Conservation (phyloP, 2,113 vertebrate species). For the Cyanoramphus novaezelandiae region DNA sequence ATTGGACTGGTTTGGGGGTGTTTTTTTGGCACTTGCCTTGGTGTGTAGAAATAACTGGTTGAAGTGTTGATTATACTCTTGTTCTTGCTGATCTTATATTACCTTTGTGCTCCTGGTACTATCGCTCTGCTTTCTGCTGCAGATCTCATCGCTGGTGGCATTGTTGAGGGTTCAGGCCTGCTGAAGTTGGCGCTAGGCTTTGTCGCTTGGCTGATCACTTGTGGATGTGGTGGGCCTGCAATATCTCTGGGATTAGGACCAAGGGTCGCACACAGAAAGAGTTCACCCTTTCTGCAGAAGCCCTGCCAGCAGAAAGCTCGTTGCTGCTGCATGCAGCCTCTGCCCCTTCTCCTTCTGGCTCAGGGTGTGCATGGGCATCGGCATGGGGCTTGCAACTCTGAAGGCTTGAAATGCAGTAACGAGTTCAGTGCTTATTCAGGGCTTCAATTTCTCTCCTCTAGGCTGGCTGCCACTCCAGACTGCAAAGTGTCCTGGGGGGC, state of each 20-base stretch:
- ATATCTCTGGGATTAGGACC: not conserved
- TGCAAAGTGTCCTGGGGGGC: not conserved
- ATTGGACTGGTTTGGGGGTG: not conserved
- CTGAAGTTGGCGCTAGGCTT: not conserved
- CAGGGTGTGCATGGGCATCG: accelerated
- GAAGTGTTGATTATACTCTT: not conserved
- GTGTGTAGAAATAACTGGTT: not conserved
- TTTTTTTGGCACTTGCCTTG: not conserved
- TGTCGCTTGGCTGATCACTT: not conserved
- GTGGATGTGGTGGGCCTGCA: accelerated
- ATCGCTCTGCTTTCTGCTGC: not conserved
- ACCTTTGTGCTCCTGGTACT: accelerated
- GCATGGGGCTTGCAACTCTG: not conserved
- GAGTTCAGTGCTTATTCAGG: not conserved
- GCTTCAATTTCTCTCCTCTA: not conserved
- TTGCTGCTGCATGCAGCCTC: accelerated
- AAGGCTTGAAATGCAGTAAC: accelerated
- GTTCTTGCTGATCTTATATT: not conserved
- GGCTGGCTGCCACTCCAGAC: not conserved
- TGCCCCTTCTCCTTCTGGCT: accelerated
- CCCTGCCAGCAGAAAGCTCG: not conserved
- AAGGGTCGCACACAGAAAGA: accelerated
- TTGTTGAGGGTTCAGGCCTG: not conserved
- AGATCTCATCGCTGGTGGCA: accelerated
- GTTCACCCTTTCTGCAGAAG: not conserved